These are phyloP conservation scores for Lycopodina hypogea DNA, from an alignment of 37 sponge, comb jelly and placozoan species.

Conservation along the genomic window DNA sequence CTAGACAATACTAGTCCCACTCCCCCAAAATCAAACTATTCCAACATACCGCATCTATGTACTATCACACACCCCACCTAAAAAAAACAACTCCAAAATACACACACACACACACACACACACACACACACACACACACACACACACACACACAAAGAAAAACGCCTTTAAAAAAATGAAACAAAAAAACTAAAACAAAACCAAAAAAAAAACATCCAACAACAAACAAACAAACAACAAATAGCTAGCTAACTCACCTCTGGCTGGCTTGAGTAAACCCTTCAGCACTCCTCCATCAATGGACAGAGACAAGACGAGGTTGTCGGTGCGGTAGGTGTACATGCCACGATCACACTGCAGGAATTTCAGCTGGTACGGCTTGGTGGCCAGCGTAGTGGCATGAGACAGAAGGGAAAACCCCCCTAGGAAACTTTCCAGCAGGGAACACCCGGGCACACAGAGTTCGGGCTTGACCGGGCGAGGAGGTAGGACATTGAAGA, in stretches of 20 bases:
- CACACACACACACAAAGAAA: too few species aligned
- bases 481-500: constrained; percentile 11
- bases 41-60: too few species aligned
- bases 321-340: constrained; percentile 45
- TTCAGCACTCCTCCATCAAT: constrained; percentile 32
- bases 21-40: too few species aligned
- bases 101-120: too few species aligned
- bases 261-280: constrained; percentile 21
- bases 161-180: too few species aligned
- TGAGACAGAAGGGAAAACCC: constrained; percentile 55
- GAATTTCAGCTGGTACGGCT: constrained; percentile 19
- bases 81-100: too few species aligned
- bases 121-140: too few species aligned
- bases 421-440: constrained; percentile 55
- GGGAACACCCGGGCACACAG: constrained; percentile 14
- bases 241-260: too few species aligned
- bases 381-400: constrained; percentile 9
- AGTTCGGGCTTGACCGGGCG: constrained; percentile 1
- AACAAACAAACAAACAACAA: neutral
- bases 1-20: too few species aligned
- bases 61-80: too few species aligned
- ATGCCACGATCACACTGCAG: constrained; percentile 46
- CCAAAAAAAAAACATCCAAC: too few species aligned
- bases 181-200: too few species aligned
- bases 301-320: constrained; percentile 24